phyloP scores from a whole-genome alignment of 2,888 invertebrate species.

The Dioctria rufipes region DNA sequence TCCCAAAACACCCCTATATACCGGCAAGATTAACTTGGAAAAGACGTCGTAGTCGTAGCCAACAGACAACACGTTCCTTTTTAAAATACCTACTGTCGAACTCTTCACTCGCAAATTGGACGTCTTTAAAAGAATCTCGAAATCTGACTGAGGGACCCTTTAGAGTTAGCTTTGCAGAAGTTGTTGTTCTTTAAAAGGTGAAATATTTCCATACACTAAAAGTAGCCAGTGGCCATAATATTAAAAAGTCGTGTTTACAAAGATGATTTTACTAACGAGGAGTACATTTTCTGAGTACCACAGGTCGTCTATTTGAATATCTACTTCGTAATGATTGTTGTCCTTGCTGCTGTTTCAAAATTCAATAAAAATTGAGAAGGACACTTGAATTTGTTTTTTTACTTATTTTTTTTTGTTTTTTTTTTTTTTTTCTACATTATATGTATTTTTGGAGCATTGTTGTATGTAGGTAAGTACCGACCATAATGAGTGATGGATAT shows the following conservation, averaged over 20 bases:
- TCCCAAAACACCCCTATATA: slow-evolving; percentile 12
- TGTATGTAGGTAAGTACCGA: no score
- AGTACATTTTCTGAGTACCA: slow-evolving; percentile 20
- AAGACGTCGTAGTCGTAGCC: background rate
- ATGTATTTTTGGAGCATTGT: no score
- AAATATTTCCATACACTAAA: slow-evolving; percentile 8
- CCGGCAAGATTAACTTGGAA: slow-evolving; percentile 13
- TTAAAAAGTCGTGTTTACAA: slow-evolving; percentile 36
- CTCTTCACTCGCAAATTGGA: slow-evolving; percentile 31
- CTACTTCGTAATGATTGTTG: background rate
- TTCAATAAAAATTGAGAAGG: slow-evolving; percentile 47
- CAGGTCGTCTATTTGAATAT: slow-evolving; percentile 21
- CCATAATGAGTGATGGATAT: no score
- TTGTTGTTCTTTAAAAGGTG: slow-evolving; percentile 19
- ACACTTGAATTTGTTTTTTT: slow-evolving; percentile 40
- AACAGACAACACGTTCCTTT: background rate
- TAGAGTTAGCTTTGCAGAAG: background rate
- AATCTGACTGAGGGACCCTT: slow-evolving; percentile 1
- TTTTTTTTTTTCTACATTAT: no score
- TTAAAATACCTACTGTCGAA: background rate
- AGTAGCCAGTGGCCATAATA: slow-evolving; percentile 36
- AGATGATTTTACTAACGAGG: slow-evolving; percentile 44
- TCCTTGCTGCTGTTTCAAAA: slow-evolving; percentile 44
- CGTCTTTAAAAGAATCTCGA: slow-evolving; percentile 26
- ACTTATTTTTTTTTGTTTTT: background rate